Evolutionary conservation across 2,797 vertebrate species (phyloP).

Genomic region (Cirrhinus molitorella): DNA sequence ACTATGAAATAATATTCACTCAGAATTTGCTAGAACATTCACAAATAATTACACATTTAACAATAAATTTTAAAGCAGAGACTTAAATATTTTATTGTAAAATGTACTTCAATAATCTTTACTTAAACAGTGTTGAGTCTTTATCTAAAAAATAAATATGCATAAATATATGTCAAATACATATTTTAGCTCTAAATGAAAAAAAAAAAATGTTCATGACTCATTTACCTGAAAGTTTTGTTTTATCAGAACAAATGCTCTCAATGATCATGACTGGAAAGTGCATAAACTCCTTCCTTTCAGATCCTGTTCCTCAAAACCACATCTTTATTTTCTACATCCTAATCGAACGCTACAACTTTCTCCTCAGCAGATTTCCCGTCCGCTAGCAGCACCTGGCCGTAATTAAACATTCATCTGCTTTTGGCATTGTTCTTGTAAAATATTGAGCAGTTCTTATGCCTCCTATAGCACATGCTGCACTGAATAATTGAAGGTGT

Average conservation of each 20-base stretch:
- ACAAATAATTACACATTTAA: neutral
- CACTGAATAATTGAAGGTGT: slow-evolving; percentile 79
- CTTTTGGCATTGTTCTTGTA: slow-evolving; percentile 72
- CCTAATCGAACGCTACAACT: neutral
- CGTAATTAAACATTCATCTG: slow-evolving; percentile 78
- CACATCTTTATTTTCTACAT: slow-evolving; percentile 19
- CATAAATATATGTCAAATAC: neutral
- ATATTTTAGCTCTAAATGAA: neutral
- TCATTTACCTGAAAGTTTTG: neutral
- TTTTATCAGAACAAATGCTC: slow-evolving; percentile 16
- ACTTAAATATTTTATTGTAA: neutral
- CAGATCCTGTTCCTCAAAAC: neutral
- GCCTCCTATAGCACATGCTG: slow-evolving; percentile 72
- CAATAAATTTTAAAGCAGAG: neutral
- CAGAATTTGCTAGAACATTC: neutral
- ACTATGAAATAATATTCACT: neutral
- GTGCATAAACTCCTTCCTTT: neutral
- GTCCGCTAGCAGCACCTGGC: slow-evolving; percentile 64
- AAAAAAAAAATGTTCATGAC: neutral
- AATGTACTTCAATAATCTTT: neutral
- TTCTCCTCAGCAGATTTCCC: slow-evolving; percentile 36
- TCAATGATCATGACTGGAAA: neutral
- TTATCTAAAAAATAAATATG: neutral
- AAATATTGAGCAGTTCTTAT: slow-evolving; percentile 82
- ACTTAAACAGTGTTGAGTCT: neutral